phyloP scores from a whole-genome alignment of 1,140 invertebrate species.

The Rhagoletis pomonella region DNA sequence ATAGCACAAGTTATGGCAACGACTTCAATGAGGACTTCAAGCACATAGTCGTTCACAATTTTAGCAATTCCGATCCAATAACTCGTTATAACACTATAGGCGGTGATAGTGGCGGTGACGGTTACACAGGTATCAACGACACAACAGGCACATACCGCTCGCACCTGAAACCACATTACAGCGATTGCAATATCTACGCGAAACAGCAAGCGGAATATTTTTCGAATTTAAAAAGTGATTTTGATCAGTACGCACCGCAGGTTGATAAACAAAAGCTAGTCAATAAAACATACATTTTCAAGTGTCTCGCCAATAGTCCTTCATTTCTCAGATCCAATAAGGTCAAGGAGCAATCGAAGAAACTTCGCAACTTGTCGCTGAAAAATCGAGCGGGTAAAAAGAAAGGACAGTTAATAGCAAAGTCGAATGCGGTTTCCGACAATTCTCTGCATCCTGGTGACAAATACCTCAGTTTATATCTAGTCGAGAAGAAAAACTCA shows the following conservation, averaged over 20 bases:
- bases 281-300: constrained; percentile 72
- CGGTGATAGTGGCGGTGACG: constrained; percentile 12
- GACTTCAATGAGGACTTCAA: constrained; percentile 52
- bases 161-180: constrained; percentile 61
- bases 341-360: constrained; percentile 73
- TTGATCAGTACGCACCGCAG: constrained; percentile 58
- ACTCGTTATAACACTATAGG: constrained; percentile 66
- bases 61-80: constrained; percentile 64
- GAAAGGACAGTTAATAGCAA: constrained; percentile 68
- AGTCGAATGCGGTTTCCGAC: constrained; percentile 72
- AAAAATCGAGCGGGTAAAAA: constrained; percentile 70
- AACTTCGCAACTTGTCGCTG: constrained; percentile 70
- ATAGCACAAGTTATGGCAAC: constrained; percentile 35
- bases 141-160: constrained; percentile 19
- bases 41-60: constrained; percentile 57
- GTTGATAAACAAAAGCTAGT: constrained; percentile 71
- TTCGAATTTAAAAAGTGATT: constrained; percentile 69
- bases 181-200: constrained; percentile 62
- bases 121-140: constrained; percentile 32
- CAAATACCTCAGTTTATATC: constrained; percentile 72
- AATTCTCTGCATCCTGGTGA: constrained; percentile 72
- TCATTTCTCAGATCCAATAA: constrained; percentile 73
- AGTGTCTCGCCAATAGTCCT: constrained; percentile 73
- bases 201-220: constrained; percentile 61
- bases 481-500: constrained; percentile 69